Conservation (phyloP, 2,888 invertebrate genomes). For the Automeris io region DNA sequence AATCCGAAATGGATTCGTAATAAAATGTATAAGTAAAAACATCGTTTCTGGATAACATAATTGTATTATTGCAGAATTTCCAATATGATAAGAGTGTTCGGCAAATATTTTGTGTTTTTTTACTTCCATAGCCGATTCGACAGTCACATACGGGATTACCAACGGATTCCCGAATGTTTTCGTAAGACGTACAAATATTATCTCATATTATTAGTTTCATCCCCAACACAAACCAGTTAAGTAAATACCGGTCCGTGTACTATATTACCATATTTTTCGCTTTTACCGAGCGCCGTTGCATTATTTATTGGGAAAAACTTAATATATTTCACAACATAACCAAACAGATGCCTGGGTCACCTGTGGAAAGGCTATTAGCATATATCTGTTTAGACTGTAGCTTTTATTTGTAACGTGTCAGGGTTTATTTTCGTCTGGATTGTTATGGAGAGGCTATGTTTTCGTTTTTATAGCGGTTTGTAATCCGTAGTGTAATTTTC, state of each 20-base stretch:
- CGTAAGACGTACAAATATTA: constrained; percentile 37
- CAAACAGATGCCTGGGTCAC: constrained; percentile 60
- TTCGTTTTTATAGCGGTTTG: constrained; percentile 51
- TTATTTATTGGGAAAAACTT: constrained; percentile 72
- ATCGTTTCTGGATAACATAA: constrained; percentile 12
- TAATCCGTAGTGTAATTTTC: constrained; percentile 51
- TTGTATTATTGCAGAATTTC: constrained; percentile 18
- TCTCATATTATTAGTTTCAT: constrained; percentile 38
- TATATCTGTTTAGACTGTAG: constrained; percentile 28
- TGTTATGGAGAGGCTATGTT: constrained; percentile 25
- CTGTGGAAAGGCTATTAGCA: constrained; percentile 52
- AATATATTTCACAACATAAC: constrained; percentile 66
- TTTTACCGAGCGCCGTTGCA: constrained; percentile 43
- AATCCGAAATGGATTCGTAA: constrained; percentile 6
- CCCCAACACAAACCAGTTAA: constrained; percentile 32
- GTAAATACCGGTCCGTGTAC: constrained; percentile 28
- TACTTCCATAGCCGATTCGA: constrained; percentile 7
- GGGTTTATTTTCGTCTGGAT: constrained; percentile 21
- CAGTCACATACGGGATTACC: constrained; percentile 36
- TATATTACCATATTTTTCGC: constrained; percentile 37
- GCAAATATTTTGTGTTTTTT: constrained; percentile 11
- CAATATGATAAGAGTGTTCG: constrained; percentile 16
- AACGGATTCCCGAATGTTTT: constrained; percentile 32
- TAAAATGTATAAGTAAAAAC: constrained; percentile 8
- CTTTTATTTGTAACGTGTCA: constrained; percentile 28